A percentile compares a stretch with the other conserved stretches of the same genome.
Evolutionary conservation across 2,888 invertebrate species (phyloP).

Genomic region (Hermaeophaga mercurialis): DNA sequence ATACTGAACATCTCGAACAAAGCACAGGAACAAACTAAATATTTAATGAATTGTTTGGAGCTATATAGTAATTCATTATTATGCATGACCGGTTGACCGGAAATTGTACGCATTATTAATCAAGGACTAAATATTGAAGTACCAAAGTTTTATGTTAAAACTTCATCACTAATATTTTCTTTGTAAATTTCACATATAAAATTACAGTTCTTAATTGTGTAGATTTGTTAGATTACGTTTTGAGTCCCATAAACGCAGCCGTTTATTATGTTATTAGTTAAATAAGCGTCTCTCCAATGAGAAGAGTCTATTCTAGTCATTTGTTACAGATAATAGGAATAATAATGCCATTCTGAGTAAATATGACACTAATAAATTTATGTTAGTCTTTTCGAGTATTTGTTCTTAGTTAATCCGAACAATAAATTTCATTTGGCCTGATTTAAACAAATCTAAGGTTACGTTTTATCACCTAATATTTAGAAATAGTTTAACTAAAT

Average conservation of each 20-base stretch:
- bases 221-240: too few species aligned
- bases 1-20: background rate
- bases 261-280: background rate
- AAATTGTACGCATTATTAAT: background rate
- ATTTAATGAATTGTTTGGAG: background rate
- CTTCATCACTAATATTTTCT: too few species aligned
- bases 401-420: background rate
- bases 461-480: too few species aligned
- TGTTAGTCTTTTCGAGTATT: background rate
- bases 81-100: too few species aligned
- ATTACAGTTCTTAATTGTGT: too few species aligned
- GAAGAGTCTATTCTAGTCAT: background rate
- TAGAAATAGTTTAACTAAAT: too few species aligned
- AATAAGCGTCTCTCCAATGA: background rate
- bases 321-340: conserved; percentile 8
- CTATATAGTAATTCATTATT: background rate
- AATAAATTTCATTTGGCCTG: too few species aligned
- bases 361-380: conserved; percentile 11
- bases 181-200: too few species aligned
- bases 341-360: background rate
- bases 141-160: too few species aligned
- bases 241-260: too few species aligned
- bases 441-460: too few species aligned
- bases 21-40: background rate
- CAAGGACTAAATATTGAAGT: background rate